Evolutionary conservation across 2,113 vertebrate species (phyloP), one percentile per base, ranked within the genome.

Genomic region (Silurus glanis): DNA sequence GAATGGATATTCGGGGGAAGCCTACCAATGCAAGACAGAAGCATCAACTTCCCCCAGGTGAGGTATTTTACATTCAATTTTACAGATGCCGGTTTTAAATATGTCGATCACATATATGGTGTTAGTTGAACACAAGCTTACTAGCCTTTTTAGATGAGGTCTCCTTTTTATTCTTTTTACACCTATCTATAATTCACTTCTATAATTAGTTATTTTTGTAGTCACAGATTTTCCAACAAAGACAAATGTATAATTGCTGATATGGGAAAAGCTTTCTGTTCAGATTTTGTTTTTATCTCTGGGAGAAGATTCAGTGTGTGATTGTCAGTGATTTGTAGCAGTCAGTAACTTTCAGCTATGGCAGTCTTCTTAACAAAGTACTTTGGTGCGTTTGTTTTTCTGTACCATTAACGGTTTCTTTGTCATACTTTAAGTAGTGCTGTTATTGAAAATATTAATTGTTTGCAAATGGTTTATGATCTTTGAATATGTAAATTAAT

Each of bases 1-100:
- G 91, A 88, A 88, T 61, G 71, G 64, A 80, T 76, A 53, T 82
- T 87, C 71, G 90, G 89, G 89, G 92, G 92, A 90, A 66, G 87
- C 23, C 80, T 75, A 62, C 86, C 89, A 79, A 84, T 64, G 84
- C 84, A 86, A 89, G 90, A 89, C 86, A 83, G 83, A 82, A 84
- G 66, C 74, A 80, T 83, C 61, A 87, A 76, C 83, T 89, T 84
- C 91, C 78, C 84, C 66, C 90, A 94, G 95, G 95, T 95, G 93
- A 92, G 85, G 86, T 17, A 55, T 79, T 84, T n/a, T 75, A 61
- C n/a, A 66, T 80, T 51, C 13, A 47, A 74, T 74, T 9, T 37
- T 84, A 55, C 17, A 49, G 19, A 51, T 61, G 9, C 13, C 58
- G 47, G 25, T 85, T 72, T 51, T 80, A 49, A 67, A 69, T n/a